A percentile compares a stretch with the other conserved stretches of the same genome.
These are phyloP conservation scores for Colletes gigas DNA, from an alignment of 1,140 invertebrate genomes.

Conservation along the genomic window DNA sequence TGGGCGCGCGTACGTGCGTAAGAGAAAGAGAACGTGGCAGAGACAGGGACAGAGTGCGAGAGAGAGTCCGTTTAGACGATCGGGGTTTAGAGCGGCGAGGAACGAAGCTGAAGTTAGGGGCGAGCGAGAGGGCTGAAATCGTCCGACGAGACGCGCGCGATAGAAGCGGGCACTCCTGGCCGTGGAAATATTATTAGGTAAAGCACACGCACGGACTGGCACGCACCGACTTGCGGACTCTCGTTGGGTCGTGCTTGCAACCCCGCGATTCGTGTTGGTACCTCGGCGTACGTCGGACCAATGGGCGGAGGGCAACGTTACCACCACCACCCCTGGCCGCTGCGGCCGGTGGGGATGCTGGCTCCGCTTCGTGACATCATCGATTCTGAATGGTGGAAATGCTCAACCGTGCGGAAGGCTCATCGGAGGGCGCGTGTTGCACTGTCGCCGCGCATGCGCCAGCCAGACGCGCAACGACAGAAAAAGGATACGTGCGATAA, in stretches of 20 bases:
- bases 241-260: constrained; percentile 66
- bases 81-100: neutral
- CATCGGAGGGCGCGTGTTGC: constrained; percentile 78
- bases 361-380: constrained; percentile 76
- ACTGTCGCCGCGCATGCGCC: constrained; percentile 57
- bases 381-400: constrained; percentile 81
- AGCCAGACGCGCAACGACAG: constrained; percentile 33
- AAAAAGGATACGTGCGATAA: constrained; percentile 41
- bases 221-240: constrained; percentile 69
- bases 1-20: too few relatives aligned
- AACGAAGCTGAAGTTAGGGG: constrained; percentile 1
- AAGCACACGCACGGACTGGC: constrained; percentile 67
- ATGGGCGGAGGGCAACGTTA: constrained; percentile 49
- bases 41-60: neutral
- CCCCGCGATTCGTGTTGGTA: constrained; percentile 65
- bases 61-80: neutral
- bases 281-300: constrained; percentile 56
- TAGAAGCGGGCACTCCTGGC: constrained; percentile 47
- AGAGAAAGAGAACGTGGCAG: constrained; percentile 14
- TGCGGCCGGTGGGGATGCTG: constrained; percentile 54
- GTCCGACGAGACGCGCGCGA: constrained; percentile 32
- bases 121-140: constrained; percentile 13
- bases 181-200: constrained; percentile 69
- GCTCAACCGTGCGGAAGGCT: constrained; percentile 80
- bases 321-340: constrained; percentile 45